Evolutionary conservation across 1,140 invertebrate species (phyloP).

Genomic region (Aphidius ervi): DNA sequence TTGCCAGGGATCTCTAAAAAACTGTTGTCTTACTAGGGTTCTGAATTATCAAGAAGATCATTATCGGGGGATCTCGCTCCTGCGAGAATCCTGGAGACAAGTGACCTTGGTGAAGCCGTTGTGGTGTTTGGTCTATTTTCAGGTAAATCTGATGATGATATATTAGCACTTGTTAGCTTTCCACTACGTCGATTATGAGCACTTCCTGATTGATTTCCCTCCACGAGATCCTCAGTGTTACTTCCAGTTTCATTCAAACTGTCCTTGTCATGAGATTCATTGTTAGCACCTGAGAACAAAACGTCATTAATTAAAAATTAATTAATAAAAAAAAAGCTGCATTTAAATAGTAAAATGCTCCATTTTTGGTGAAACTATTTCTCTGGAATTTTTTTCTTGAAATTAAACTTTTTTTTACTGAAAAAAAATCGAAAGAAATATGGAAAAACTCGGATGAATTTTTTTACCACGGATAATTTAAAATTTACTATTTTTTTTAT

Average conservation of each 20-base stretch:
- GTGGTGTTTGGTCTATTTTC: conserved; percentile 20
- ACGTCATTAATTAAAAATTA: neutral
- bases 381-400: no score
- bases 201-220: conserved; percentile 35
- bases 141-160: conserved; percentile 10
- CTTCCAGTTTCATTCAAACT: conserved; percentile 53
- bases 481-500: no score
- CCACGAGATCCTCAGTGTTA: conserved; percentile 41
- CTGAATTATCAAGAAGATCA: conserved; percentile 41
- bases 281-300: conserved; percentile 48
- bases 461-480: no score
- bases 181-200: conserved; percentile 30
- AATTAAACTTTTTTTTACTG: no score
- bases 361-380: no score
- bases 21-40: conserved; percentile 39
- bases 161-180: conserved; percentile 20
- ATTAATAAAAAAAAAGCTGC: neutral
- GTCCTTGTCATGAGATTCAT: conserved; percentile 54
- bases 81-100: conserved; percentile 43
- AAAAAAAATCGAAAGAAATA: no score
- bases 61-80: conserved; percentile 33
- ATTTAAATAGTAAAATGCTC: no score
- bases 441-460: no score
- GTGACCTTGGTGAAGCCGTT: conserved; percentile 36
- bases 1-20: no score